Evolutionary conservation across 2,113 vertebrate genomes (phyloP).

Genomic region (Acrocephalus arundinaceus): DNA sequence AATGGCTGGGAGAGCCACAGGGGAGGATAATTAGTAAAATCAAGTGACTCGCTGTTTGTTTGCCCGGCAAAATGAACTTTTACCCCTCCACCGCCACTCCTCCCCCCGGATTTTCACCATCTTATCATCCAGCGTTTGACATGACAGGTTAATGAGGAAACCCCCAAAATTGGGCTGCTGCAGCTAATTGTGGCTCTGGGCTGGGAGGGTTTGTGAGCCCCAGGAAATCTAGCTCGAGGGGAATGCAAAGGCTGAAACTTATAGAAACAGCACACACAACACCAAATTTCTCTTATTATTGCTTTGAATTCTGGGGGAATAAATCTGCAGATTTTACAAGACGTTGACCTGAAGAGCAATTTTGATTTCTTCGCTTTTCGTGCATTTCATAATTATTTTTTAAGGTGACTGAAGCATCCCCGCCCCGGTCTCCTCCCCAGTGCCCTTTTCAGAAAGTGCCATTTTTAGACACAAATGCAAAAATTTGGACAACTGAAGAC

Average conservation of each 20-base stretch:
- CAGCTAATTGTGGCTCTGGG: constrained; percentile 74
- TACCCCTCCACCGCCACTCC: constrained; percentile 34
- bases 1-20: constrained; percentile 29
- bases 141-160: constrained; percentile 74
- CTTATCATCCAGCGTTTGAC: constrained; percentile 47
- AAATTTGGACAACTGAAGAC: not conserved
- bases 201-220: constrained; percentile 64
- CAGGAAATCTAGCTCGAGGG: constrained; percentile 70
- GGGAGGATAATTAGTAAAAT: constrained; percentile 70
- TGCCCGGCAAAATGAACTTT: constrained; percentile 66
- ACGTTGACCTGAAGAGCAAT: no score
- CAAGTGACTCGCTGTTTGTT: constrained; percentile 62
- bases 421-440: accelerated
- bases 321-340: not conserved
- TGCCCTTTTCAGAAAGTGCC: accelerated
- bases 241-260: constrained; percentile 23
- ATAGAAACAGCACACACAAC: not conserved
- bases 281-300: not conserved
- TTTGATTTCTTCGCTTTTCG: not conserved
- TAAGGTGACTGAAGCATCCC: not conserved
- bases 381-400: not conserved
- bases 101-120: not conserved
- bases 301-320: not conserved
- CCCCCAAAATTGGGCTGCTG: constrained; percentile 67
- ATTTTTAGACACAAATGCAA: not conserved